Base-by-base conservation (phyloP, 2,888 invertebrate genomes). In the Mimachlamys varia region DNA sequence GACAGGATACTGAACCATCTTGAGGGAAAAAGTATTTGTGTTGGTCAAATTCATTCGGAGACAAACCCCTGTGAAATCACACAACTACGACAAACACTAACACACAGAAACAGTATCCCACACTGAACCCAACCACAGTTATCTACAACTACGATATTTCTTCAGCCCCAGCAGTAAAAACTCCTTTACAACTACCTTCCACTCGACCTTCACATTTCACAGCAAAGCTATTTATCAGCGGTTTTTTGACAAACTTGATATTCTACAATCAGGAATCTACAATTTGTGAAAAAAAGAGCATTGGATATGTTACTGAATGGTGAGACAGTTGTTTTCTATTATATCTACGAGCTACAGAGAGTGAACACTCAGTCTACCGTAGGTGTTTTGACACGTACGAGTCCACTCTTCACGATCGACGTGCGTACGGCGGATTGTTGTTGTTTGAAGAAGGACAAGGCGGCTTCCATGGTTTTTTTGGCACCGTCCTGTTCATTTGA, bases 391-490 rank as follows among this genome's bases (percentile, higher is more conserved):
- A 33, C 76, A 76, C 76, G 76, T 76, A 76, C 76, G 76, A 76
- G 76, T 76, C 76, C 76, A 33, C 76, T 76, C 76, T 76, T 76
- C 13, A 27, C 76, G 0, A 76, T 76, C 0, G 76, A 76, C 33
- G 76, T 33, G 76, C 76, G 76, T 33, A 76, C 76, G 7, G 76
- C 76, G 1, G 76, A 10, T 27, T 76, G 76, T 76, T 33, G 76
- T 22, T 76, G 76, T 33, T 76, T 76, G 76, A 76, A 76, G 76
- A 76, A 76, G 27, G 76, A 76, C 76, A 76, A 76, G 12, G 76
- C 76, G 2, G 76, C 76, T 76, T 76, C 76, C 76, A 76, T 76
- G 27, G 76, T 76, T 76, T 76, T 76, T 76, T 76, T 76, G 33
- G 76, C 33, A 76, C 76, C 76, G 13, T 76, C 76, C 76, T 76